Evolutionary conservation across 2,113 vertebrate species (phyloP).

Genomic region (Cichladusa arquata): DNA sequence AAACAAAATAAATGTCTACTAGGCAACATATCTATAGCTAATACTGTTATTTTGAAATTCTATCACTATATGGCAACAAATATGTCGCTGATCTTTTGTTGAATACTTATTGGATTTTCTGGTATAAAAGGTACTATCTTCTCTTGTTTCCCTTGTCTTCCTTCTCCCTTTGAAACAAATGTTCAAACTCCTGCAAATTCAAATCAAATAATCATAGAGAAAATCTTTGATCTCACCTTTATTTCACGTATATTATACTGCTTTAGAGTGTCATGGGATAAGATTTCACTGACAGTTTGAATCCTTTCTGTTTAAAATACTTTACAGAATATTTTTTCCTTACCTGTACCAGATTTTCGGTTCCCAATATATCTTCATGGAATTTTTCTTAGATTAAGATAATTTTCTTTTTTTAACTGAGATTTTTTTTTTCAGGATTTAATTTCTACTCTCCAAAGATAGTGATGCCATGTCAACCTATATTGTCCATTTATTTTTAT

Average conservation of each 20-base stretch:
- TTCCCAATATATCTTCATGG: neutral
- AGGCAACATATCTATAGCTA: neutral
- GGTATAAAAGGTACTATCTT: neutral
- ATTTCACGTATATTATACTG: neutral
- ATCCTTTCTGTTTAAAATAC: neutral
- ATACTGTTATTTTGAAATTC: neutral
- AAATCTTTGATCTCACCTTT: neutral
- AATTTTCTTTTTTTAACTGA: neutral
- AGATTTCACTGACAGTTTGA: neutral
- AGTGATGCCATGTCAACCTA: neutral
- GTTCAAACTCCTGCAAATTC: neutral
- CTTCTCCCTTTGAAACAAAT: neutral
- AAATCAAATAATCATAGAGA: neutral
- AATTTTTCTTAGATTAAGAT: neutral
- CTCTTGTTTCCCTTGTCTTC: neutral
- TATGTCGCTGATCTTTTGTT: neutral
- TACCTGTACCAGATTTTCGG: neutral
- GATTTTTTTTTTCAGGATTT: neutral
- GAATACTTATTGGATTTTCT: neutral
- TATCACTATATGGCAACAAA: neutral
- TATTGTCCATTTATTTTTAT: neutral
- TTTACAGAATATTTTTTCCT: neutral
- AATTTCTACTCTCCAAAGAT: neutral
- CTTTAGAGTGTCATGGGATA: neutral
- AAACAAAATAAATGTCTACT: conserved; percentile 19